Base-by-base conservation (phyloP, 2,113 vertebrate genomes). In the Chloropsis hardwickii region DNA sequence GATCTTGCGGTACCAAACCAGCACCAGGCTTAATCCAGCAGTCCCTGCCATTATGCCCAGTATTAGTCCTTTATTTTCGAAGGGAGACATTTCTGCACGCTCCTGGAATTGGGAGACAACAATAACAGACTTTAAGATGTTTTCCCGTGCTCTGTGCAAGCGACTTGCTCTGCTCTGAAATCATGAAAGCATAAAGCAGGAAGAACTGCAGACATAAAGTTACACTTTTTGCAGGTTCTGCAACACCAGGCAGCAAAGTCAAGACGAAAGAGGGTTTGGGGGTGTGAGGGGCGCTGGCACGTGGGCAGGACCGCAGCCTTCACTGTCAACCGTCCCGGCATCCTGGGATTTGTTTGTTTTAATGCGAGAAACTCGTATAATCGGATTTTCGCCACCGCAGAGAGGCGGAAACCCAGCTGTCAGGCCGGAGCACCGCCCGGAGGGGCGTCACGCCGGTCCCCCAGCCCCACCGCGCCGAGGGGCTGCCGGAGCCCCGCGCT, bases 41-140 rank as follows among this genome's bases (percentile, higher is more conserved):
- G 98, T 98, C 70, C 99, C 99, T 40, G 98, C 98, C 98, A 99
- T 71, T 37, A 98, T 92, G 74, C 99, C 98, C 95, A 99, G 89
- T 54, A 99, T 89, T 72, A 99, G 93, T 84, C 97, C 97, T 98
- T 97, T 99, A 92, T 97, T 98, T 97, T 99, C 98, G 3, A 98
- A 94, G 54, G 97, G 98, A 86, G 98, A 97, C 99, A 99, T 99
- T 82, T 96, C 98, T 90, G 86, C 83, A 23, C 28, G 61, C 93
- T 94, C 96, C 98, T 98, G 94, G 94, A 98, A 97, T 60, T 40
- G 73, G 50, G 89, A 96, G 76, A 96, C 47, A 74, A 79, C 57
- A 93, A 48, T 2, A 67, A 94, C 29, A 86, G 29, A 71, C 56
- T 83, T 67, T 90, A 90, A 74, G 86, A 64, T 8, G 23, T 20